Percentiles rank a stretch among this genome's conserved stretches.
Conservation (phyloP, 2,797 vertebrate species). For the Hemitrygon akajei region DNA sequence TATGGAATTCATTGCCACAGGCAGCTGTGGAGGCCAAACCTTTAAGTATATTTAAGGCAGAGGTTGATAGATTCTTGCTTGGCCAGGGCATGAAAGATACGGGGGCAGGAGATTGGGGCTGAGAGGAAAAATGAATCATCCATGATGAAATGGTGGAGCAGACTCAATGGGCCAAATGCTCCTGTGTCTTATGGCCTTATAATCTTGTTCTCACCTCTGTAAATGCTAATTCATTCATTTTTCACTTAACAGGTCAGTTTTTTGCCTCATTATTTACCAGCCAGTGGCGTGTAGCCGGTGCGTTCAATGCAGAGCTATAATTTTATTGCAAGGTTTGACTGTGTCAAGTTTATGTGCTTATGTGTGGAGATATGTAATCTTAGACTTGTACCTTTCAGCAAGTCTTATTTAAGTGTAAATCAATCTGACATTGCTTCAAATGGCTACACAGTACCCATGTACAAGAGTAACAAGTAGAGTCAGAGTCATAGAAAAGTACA, state of each 20-base stretch:
- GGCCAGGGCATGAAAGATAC: no score
- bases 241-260: constrained; percentile 24
- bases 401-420: neutral
- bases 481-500: no score
- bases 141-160: no score
- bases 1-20: no score
- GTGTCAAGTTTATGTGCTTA: neutral
- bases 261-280: constrained; percentile 11
- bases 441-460: neutral
- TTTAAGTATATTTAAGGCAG: no score
- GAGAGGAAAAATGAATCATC: no score
- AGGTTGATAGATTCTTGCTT: no score
- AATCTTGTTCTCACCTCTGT: constrained; percentile 17
- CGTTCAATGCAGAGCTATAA: neutral
- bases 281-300: neutral
- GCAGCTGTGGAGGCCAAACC: no score
- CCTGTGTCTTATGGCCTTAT: neutral
- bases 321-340: neutral
- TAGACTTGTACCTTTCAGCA: neutral
- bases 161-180: no score
- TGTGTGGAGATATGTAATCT: neutral
- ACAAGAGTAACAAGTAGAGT: no score
- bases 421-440: neutral
- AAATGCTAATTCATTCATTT: constrained; percentile 22
- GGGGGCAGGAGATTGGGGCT: no score